A percentile compares a stretch with the other conserved stretches of the same genome.
These are phyloP conservation scores for Mormoops blainvillei DNA, from an alignment of 2,113 vertebrate genomes.

Conservation along the genomic window DNA sequence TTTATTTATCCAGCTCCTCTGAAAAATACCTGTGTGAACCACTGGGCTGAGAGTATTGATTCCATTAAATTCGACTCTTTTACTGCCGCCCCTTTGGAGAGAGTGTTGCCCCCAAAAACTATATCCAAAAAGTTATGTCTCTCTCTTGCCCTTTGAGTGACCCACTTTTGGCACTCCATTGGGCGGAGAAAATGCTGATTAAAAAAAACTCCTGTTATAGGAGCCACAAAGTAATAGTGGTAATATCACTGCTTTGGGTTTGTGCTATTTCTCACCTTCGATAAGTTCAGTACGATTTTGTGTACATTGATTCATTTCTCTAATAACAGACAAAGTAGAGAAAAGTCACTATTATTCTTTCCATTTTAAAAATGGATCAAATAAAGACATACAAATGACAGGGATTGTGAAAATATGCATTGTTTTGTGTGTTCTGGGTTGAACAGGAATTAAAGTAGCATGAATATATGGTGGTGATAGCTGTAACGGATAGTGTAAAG, in stretches of 20 bases:
- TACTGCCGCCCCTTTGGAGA: not conserved
- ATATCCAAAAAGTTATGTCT: not conserved
- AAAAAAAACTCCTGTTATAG: not conserved
- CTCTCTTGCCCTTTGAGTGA: not conserved
- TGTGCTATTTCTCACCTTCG: not conserved
- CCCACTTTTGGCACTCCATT: not conserved
- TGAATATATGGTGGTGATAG: not conserved
- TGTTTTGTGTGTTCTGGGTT: not conserved
- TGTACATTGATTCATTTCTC: not conserved
- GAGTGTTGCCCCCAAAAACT: not conserved
- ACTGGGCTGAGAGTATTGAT: not conserved
- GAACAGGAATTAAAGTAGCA: not conserved
- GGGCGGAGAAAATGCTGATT: not conserved
- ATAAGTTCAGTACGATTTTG: not conserved
- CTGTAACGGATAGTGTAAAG: not conserved
- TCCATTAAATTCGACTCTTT: conserved; percentile 19
- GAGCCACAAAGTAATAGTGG: not conserved
- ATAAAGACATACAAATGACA: not conserved
- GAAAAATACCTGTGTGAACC: conserved; percentile 23
- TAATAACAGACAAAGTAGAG: not conserved
- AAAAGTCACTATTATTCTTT: not conserved
- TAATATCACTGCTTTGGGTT: not conserved
- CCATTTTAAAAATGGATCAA: not conserved
- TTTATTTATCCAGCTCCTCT: conserved; percentile 71
- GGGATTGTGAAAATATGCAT: not conserved